Conservation (phyloP, 1,140 invertebrate species). For the Pseudomyrmex flavicornis region DNA sequence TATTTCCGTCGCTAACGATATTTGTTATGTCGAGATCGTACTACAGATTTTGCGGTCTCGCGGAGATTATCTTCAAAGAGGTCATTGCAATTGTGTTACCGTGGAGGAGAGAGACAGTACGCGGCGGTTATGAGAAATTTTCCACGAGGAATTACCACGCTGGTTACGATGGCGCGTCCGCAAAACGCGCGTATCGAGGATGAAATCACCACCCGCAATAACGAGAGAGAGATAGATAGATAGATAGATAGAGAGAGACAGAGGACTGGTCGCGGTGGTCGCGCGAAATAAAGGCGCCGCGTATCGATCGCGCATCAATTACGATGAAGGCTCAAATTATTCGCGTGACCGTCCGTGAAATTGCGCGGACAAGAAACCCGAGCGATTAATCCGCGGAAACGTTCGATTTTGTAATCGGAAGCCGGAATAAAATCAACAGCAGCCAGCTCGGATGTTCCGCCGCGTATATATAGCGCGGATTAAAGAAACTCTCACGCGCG, state of each 20-base stretch:
- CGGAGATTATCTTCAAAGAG: background rate
- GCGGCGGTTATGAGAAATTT: background rate
- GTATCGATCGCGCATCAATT: conserved; percentile 39
- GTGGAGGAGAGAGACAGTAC: background rate
- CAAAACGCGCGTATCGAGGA: background rate
- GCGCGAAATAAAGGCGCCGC: background rate
- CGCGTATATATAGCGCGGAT: background rate
- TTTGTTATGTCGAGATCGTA: background rate
- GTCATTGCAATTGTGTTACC: conserved; percentile 20
- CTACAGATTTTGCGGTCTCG: background rate
- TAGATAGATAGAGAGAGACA: background rate
- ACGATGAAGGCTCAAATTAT: conserved; percentile 28
- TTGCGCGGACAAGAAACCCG: conserved; percentile 21
- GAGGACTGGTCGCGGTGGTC: background rate
- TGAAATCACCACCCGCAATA: conserved; percentile 16
- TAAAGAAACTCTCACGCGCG: conserved; percentile 4
- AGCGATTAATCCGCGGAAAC: conserved; percentile 21
- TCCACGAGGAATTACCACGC: background rate
- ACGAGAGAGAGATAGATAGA: background rate
- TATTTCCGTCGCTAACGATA: background rate
- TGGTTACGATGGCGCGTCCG: background rate
- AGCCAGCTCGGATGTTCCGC: background rate
- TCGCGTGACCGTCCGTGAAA: conserved; percentile 9
- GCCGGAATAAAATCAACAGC: conserved; percentile 11
- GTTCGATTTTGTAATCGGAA: conserved; percentile 38